A percentile compares a stretch with the other conserved stretches of the same genome.
Conservation (phyloP, 1,140 invertebrate genomes). For the Calephelis virginiensis region DNA sequence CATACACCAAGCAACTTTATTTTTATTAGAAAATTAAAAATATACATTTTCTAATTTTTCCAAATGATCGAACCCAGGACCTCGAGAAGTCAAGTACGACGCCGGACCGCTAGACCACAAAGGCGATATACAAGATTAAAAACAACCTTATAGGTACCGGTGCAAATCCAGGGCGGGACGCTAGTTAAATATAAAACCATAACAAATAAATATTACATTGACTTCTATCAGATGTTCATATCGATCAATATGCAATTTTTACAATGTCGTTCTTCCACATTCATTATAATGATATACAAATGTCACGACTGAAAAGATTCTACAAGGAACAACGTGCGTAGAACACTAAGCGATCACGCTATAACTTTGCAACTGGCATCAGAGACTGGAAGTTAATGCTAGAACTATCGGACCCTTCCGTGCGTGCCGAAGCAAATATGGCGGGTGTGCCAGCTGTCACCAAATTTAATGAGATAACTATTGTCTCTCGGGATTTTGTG, state of each 20-base stretch:
- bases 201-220: too few species aligned
- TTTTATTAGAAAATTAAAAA: too few species aligned
- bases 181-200: too few species aligned
- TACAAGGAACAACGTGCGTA: background rate
- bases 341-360: slow-evolving; percentile 7
- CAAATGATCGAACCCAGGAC: too few species aligned
- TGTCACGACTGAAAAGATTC: background rate
- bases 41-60: too few species aligned
- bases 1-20: too few species aligned
- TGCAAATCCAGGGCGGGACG: too few species aligned
- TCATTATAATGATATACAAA: background rate
- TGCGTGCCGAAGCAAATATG: slow-evolving; percentile 10
- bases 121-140: too few species aligned
- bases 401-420: background rate
- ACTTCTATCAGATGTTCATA: too few species aligned
- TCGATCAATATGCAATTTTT: background rate
- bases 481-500: background rate
- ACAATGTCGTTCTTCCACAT: background rate
- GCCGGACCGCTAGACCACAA: too few species aligned
- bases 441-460: background rate
- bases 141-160: too few species aligned
- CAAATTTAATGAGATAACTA: slow-evolving; percentile 3
- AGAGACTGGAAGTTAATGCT: slow-evolving; percentile 8
- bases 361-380: slow-evolving; percentile 20
- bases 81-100: too few species aligned